Percentiles rank a stretch among this genome's conserved stretches.
These are phyloP conservation scores for Allolobophora icterica DNA, from an alignment of 2,888 invertebrate species.

Conservation along the genomic window DNA sequence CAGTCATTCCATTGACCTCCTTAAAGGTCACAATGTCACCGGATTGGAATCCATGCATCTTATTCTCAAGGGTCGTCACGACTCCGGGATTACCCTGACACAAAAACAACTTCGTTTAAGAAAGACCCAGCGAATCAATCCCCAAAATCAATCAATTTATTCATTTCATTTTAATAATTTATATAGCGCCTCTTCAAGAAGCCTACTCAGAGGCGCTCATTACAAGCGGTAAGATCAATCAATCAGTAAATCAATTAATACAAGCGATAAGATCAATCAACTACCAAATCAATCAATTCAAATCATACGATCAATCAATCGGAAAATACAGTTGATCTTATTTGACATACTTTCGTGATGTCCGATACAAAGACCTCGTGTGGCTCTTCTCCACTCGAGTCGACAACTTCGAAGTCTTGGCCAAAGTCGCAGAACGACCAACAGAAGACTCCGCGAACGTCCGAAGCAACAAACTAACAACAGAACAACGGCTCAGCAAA, in stretches of 20 bases:
- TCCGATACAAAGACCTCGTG: conserved; percentile 61
- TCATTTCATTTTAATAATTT: no score
- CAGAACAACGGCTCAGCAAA: neutral
- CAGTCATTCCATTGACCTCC: conserved; percentile 62
- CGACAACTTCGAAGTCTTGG: conserved; percentile 61
- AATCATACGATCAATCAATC: no score
- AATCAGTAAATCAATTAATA: neutral
- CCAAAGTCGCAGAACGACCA: conserved; percentile 65
- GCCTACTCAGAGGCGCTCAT: no score
- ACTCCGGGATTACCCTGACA: conserved; percentile 59
- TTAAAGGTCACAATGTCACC: conserved; percentile 63
- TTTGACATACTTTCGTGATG: conserved; percentile 59
- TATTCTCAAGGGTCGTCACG: conserved; percentile 59
- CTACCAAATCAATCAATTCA: no score
- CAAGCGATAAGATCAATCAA: neutral
- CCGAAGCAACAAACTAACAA: conserved; percentile 61
- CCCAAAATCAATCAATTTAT: no score
- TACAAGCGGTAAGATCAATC: no score
- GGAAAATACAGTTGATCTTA: no score
- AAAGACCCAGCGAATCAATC: neutral
- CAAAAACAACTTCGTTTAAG: neutral
- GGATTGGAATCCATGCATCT: conserved; percentile 60
- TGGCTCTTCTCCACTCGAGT: conserved; percentile 63
- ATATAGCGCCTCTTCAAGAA: no score
- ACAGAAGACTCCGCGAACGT: conserved; percentile 63